Percentiles rank a stretch among this genome's conserved stretches.
Conservation (phyloP, 1,140 invertebrate species). For the Globodera rostochiensis region DNA sequence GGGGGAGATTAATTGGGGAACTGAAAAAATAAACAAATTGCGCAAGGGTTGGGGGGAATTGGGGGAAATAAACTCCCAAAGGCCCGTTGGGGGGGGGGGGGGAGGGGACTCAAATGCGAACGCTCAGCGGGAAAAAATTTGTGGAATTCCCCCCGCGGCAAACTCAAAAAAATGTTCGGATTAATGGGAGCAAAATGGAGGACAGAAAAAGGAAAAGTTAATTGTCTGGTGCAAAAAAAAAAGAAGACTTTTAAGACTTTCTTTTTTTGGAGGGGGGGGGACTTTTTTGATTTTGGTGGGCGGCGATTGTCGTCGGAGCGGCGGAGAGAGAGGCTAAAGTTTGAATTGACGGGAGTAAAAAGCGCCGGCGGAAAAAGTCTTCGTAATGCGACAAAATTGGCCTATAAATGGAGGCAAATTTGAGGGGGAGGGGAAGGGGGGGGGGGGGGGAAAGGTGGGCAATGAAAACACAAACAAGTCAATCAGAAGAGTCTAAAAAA, state of each 20-base stretch:
- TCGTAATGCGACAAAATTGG: not conserved
- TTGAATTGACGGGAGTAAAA: not conserved
- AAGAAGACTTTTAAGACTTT: too few relatives aligned
- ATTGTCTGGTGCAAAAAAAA: not conserved
- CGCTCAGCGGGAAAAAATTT: not conserved
- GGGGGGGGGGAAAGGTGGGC: not conserved
- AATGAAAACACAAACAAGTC: not conserved
- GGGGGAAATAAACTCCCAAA: not conserved
- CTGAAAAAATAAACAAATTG: slow-evolving; percentile 15
- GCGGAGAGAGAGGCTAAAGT: not conserved
- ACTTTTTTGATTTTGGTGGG: not conserved
- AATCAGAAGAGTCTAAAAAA: not conserved
- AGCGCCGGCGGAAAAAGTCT: not conserved
- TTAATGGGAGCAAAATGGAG: not conserved
- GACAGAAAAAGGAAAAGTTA: not conserved
- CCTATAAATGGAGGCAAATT: not conserved
- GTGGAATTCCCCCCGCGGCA: not conserved
- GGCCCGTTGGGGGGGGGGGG: not conserved
- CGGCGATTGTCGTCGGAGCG: not conserved
- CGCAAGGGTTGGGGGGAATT: not conserved
- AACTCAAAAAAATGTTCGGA: not conserved
- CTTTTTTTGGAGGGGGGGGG: not conserved
- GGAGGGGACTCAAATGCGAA: not conserved
- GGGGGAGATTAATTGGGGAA: not conserved
- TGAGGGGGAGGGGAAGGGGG: too few relatives aligned